Conservation (phyloP, 2,113 vertebrate species). For the Cryptoleucopteryx plumbea region DNA sequence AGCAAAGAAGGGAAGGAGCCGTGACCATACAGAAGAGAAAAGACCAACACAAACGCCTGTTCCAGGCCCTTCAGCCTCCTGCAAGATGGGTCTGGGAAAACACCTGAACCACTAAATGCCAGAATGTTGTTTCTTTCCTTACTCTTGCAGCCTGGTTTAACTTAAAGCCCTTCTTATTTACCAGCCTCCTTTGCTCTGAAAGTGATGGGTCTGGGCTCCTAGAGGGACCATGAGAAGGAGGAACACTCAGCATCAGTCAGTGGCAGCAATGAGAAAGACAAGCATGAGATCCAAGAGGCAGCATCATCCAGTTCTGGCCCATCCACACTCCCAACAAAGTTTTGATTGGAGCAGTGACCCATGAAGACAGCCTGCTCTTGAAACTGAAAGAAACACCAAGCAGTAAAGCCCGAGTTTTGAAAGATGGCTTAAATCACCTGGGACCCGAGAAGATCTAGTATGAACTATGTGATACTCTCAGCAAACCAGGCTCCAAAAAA, state of each 20-base stretch:
- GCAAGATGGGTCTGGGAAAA: background rate
- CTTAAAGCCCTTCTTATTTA: background rate
- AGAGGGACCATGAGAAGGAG: background rate
- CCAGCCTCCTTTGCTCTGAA: background rate
- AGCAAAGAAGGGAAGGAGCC: background rate
- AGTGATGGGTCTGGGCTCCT: background rate
- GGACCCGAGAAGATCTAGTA: background rate
- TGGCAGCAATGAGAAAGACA: background rate
- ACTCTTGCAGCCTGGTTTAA: background rate
- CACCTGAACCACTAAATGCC: background rate
- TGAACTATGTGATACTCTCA: background rate
- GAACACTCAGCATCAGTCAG: background rate
- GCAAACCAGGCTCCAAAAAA: background rate
- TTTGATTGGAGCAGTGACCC: background rate
- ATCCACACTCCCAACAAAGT: background rate
- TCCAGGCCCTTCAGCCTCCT: background rate
- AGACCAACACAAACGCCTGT: background rate
- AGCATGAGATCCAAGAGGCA: background rate
- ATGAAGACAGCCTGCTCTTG: background rate
- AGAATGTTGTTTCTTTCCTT: background rate
- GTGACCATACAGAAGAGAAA: background rate
- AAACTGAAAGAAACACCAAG: background rate
- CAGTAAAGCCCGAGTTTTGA: background rate
- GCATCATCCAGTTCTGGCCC: background rate
- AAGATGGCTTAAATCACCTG: background rate